A percentile compares a stretch with the other conserved stretches of the same genome.
phyloP scores from a whole-genome alignment of 1,140 invertebrate species.

The Phenacoccus solenopsis region DNA sequence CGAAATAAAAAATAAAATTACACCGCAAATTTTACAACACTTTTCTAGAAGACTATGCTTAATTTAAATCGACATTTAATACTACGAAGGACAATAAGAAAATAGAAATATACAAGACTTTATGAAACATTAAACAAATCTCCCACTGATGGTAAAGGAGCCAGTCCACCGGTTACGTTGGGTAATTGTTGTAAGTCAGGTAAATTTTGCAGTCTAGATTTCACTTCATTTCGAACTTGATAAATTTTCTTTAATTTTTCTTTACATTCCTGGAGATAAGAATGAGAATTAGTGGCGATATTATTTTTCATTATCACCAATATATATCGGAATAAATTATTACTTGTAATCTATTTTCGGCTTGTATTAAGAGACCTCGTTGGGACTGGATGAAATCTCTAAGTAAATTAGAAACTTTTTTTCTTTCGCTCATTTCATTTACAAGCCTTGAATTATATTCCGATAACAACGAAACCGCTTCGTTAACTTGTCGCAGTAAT shows the following conservation, averaged over 20 bases:
- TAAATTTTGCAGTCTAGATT: constrained; percentile 81
- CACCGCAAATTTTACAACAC: constrained; percentile 8
- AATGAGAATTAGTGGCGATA: no score
- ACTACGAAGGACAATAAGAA: not conserved
- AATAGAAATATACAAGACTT: not conserved
- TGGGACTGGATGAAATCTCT: constrained; percentile 75
- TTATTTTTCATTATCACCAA: no score
- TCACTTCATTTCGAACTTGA: constrained; percentile 69
- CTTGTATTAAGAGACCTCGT: constrained; percentile 65
- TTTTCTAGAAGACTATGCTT: not conserved
- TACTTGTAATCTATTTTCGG: constrained; percentile 74
- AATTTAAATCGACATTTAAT: not conserved
- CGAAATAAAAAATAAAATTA: not conserved
- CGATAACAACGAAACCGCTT: constrained; percentile 67
- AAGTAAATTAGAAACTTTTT: constrained; percentile 70
- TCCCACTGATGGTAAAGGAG: constrained; percentile 83
- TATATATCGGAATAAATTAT: not conserved
- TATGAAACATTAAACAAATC: constrained; percentile 65
- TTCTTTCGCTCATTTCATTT: constrained; percentile 76
- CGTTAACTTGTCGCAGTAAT: constrained; percentile 63
- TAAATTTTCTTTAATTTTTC: constrained; percentile 75
- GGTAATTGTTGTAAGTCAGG: constrained; percentile 83
- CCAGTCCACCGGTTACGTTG: constrained; percentile 75
- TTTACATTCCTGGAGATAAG: constrained; percentile 63
- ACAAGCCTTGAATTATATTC: constrained; percentile 79